Base-by-base conservation (phyloP, 2,888 invertebrate genomes). In the Aphodius granarius region DNA sequence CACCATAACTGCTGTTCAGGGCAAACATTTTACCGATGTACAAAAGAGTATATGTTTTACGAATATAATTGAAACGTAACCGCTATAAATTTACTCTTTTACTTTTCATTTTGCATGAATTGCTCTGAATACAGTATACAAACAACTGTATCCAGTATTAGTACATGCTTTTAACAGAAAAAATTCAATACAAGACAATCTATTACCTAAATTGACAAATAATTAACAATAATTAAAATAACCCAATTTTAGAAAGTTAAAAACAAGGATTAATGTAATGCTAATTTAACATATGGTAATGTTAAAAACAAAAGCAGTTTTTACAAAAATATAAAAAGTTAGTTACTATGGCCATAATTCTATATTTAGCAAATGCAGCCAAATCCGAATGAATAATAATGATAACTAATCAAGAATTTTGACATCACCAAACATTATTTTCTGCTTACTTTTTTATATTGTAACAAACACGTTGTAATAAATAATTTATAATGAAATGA, bases 111-210 rank as follows among this genome's bases (percentile, higher is more conserved):
- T 84, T 63, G 84, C 84, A 85, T 83, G 82, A 71, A 77, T 81
- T 84, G 84, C 85, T 86, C 86, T 82, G 81, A 82, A 81, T 82
- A 81, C 79, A 76, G 79, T 78, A 83, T 72, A 63, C 72, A 76
- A 73, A 73, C 71, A 75, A 74, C 79, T 78, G 78, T 82, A 83
- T 78, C 75, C 84, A 85, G 86, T 86, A 86, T 86, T 86, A 86
- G 85, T 81, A 78, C 83, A 85, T 85, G 85, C 86, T 74, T 63
- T 20, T 21, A 63, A 9, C 16, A 21, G n/a, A 71, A 13, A 5
- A 71, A 23, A 22, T 22, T n/a, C 21, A 23, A 17, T 21, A 22
- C 19, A 18, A 18, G 13, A 71, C n/a, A 71, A 15, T n/a, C 16
- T 22, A n/a, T n/a, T n/a, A n/a, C n/a, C n/a, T n/a, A n/a, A n/a